Conservation (phyloP, 2,113 vertebrate species). For the Pelobates fuscus region DNA sequence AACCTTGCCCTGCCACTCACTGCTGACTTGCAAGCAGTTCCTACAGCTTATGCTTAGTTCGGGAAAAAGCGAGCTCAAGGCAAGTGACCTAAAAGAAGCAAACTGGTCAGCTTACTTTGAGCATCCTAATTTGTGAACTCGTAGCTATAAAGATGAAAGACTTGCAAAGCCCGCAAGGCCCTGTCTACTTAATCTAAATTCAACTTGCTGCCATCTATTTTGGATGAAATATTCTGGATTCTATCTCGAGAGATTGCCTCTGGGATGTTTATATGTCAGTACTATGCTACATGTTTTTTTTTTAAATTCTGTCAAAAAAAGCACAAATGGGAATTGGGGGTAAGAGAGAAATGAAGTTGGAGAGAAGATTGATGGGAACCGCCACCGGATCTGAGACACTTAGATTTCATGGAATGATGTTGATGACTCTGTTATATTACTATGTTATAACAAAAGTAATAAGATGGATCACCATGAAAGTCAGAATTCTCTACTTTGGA, state of each 20-base stretch:
- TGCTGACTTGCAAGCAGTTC: not conserved
- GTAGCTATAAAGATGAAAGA: constrained; percentile 8
- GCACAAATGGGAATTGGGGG: no score
- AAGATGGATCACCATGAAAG: no score
- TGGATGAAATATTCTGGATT: constrained; percentile 8
- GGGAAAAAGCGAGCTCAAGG: constrained; percentile 17
- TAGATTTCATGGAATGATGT: no score
- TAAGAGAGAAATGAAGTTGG: constrained; percentile 30
- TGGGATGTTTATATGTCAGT: constrained; percentile 27
- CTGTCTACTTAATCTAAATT: constrained; percentile 18
- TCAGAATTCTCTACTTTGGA: no score
- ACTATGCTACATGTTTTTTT: constrained; percentile 11
- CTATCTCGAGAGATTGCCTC: constrained; percentile 29
- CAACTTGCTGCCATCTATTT: not conserved
- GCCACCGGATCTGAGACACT: no score
- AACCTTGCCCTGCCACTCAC: not conserved
- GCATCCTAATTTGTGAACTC: constrained; percentile 16
- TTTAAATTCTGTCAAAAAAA: constrained; percentile 16
- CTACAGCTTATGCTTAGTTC: not conserved
- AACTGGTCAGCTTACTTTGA: constrained; percentile 23
- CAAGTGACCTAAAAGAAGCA: constrained; percentile 19
- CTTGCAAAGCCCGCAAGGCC: constrained; percentile 8
- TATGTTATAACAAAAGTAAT: no score
- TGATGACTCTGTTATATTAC: no score
- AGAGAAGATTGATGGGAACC: constrained; percentile 15